Evolutionary conservation across 2,888 invertebrate genomes (phyloP).

Genomic region (Cepaea hortensis): DNA sequence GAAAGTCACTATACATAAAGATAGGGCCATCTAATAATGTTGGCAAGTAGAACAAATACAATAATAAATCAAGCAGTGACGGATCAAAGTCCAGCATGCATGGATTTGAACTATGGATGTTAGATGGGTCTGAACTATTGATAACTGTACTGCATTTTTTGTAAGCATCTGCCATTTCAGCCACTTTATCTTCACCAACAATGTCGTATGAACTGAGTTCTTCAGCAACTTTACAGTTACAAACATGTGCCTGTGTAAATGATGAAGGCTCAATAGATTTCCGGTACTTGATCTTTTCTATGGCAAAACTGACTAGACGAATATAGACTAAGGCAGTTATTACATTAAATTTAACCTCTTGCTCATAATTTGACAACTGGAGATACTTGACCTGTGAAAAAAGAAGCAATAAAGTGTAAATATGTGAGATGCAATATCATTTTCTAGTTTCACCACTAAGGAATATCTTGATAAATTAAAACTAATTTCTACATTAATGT

Average conservation of each 20-base stretch:
- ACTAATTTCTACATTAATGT: no score
- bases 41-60: slow-evolving; percentile 90
- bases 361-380: not conserved
- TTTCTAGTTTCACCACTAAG: no score
- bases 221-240: not conserved
- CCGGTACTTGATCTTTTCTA: slow-evolving; percentile 25
- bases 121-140: not conserved
- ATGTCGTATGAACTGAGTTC: not conserved
- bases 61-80: slow-evolving; percentile 79
- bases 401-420: not conserved
- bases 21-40: slow-evolving; percentile 90
- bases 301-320: slow-evolving; percentile 30
- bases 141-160: not conserved
- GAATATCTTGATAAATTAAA: no score
- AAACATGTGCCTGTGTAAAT: not conserved
- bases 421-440: not conserved
- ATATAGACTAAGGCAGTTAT: slow-evolving; percentile 11
- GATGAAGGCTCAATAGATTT: not conserved
- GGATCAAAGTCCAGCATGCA: slow-evolving; percentile 21
- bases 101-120: not conserved
- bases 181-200: not conserved
- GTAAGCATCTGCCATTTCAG: not conserved
- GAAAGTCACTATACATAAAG: slow-evolving; percentile 85
- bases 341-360: not conserved
- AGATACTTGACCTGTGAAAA: slow-evolving; percentile 1